phyloP scores from a whole-genome alignment of 1,140 invertebrate genomes.

The Lethrus apterus region DNA sequence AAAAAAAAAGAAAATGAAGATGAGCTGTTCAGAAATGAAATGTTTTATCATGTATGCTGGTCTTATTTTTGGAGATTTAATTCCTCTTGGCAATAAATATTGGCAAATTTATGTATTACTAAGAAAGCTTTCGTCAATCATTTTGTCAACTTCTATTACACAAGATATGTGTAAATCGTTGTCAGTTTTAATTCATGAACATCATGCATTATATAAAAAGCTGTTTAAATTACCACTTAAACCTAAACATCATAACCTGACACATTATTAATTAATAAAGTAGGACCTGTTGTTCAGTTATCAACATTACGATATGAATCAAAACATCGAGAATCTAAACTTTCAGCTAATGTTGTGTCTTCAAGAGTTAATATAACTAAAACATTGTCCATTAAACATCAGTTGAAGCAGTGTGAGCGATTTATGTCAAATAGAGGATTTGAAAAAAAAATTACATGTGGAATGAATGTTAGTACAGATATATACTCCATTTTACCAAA shows the following conservation, averaged over 20 bases:
- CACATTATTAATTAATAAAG: slow-evolving; percentile 7
- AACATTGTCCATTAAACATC: slow-evolving; percentile 16
- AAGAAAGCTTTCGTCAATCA: slow-evolving; percentile 1
- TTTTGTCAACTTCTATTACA: neutral
- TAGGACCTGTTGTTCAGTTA: neutral
- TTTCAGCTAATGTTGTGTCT: slow-evolving; percentile 10
- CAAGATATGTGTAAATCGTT: neutral
- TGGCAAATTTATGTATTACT: slow-evolving; percentile 3
- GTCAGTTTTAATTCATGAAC: neutral
- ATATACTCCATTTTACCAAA: no score
- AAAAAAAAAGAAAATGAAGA: slow-evolving; percentile 5
- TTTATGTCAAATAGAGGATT: neutral
- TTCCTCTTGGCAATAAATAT: no score
- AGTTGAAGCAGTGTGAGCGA: slow-evolving; percentile 3
- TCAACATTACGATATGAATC: slow-evolving; percentile 11
- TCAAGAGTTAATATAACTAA: slow-evolving; percentile 13
- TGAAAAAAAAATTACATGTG: no score
- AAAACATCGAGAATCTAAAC: slow-evolving; percentile 17
- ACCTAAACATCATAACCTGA: slow-evolving; percentile 4
- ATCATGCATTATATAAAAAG: neutral
- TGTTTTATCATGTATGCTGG: neutral
- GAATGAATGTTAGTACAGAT: no score
- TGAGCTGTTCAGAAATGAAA: neutral
- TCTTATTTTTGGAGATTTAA: no score
- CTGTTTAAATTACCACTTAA: neutral